phyloP scores from a whole-genome alignment of 2,888 invertebrate genomes.

The Oeneis ivallda region DNA sequence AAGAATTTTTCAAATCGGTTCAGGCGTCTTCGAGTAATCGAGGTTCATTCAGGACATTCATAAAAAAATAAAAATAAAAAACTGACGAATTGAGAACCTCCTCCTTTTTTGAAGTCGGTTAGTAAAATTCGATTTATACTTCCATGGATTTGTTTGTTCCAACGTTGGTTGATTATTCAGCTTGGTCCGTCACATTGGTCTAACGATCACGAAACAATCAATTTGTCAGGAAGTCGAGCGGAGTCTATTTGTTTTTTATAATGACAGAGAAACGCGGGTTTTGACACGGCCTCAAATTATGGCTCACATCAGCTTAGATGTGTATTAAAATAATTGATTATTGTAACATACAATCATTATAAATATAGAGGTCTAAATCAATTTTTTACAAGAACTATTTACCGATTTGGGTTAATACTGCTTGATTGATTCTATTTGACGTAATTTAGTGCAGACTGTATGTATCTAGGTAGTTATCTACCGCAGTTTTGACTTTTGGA shows the following conservation, averaged over 20 bases:
- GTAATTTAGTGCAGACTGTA: too few species aligned
- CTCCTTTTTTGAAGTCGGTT: too few species aligned
- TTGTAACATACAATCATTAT: conserved; percentile 23
- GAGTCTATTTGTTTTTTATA: conserved; percentile 46
- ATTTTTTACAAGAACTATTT: neutral
- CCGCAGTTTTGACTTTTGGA: too few species aligned
- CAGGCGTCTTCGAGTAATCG: too few species aligned
- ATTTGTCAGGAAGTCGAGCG: conserved; percentile 50
- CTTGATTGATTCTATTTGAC: neutral
- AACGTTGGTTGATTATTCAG: conserved; percentile 27
- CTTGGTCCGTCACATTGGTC: conserved; percentile 25
- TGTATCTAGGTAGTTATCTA: too few species aligned
- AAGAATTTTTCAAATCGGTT: too few species aligned
- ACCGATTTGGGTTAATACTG: neutral
- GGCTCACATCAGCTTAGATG: conserved; percentile 21
- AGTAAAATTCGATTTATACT: neutral
- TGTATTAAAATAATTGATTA: conserved; percentile 34
- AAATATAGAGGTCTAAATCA: conserved; percentile 8
- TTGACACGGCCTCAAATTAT: conserved; percentile 42
- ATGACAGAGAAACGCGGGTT: conserved; percentile 43
- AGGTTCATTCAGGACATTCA: too few species aligned
- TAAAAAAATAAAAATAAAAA: too few species aligned
- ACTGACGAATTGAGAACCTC: too few species aligned
- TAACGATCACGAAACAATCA: conserved; percentile 46
- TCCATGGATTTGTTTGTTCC: conserved; percentile 19